Evolutionary conservation across 1,140 invertebrate species (phyloP), one percentile per base, ranked within the genome.

Genomic region (Halotydeus destructor): DNA sequence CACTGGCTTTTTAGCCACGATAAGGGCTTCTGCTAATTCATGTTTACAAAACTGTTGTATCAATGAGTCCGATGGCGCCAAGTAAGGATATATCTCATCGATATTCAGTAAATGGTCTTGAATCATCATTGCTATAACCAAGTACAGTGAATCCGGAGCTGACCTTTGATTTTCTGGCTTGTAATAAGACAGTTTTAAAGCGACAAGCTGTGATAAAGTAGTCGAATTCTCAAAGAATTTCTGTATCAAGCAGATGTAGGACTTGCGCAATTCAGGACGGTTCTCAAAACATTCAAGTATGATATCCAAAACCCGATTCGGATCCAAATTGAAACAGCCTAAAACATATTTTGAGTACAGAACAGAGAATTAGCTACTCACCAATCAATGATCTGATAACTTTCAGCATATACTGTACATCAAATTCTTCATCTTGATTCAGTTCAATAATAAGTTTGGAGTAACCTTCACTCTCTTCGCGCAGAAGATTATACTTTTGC

Each of bases 281-380:
- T 76, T 78, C 60, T 98, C 91, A 68, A 98, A 96, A 11, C 83
- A 81, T 63, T 98, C 91, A 43, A 99, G 64, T 46, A 98, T 78
- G 41, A 97, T 76, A 57, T 98, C 93, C 44, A 98, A 62, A 0
- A 97, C 89, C 54, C 94, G 69, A 60, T 98, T 98, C 16, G 94
- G 94, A 65, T 99, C 93, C 53, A 99, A 69, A 66, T 97, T 94
- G 57, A 98, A 98, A 60, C 86, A 94, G 55, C 93, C 89, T 89
- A 58, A 39, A 71, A 64, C 41, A 18, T 56, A 46, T 36, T 11
- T 33, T 22, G 18, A n/a, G 43, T 14, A 21, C 21, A 25, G 9
- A 31, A 48, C 30, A 14, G 12, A 22, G n/a, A 14, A 2, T 37
- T 1, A 41, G 12, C 14, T 44, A 38, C 38, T 40, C 70, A 85